Base-by-base conservation (phyloP, 2,113 vertebrate genomes). In the Rhea americana region DNA sequence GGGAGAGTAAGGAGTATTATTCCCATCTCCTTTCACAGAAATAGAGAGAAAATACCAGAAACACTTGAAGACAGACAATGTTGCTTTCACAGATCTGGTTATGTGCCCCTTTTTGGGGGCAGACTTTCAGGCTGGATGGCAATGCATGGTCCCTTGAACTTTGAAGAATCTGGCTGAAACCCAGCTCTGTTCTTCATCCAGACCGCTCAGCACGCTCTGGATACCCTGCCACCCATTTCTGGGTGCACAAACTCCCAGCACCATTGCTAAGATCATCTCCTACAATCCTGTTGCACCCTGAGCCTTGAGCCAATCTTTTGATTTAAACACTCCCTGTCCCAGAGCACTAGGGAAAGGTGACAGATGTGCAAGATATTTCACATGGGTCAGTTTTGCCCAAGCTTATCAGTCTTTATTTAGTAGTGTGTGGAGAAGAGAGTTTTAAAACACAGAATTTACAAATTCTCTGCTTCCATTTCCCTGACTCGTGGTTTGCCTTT, bases 1-100 rank as follows among this genome's bases (percentile, higher is more conserved):
- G 75, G 90, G 77, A 95, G 55, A 87, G 43, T 61, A 72, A 89
- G 43, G 82, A 51, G 75, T 88, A 91, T 91, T 88, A 93, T 20
- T 62, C 12, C 26, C 51, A 82, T n/a, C 70, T 81, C 84, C 65
- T 62, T 87, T 39, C 59, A 51, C 48, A 20, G 72, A 93, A 91
- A 59, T 13, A 78, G 37, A 82, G 82, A 53, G 13, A 63, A 80
- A 93, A 62, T 37, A 37, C 28, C 87, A 91, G 41, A 93, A 94
- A 92, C 45, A 26, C 24, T 80, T 73, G 47, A 72, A 81, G 67
- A 77, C 32, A 68, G 84, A 61, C 41, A 90, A 18, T 20, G 53
- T 5, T 61, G 35, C 53, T 79, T 88, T 37, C 77, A 76, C 24
- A 41, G 48, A 76, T 20, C 5, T 66, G 9, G 22, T 41, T 86